A percentile compares a stretch with the other conserved stretches of the same genome.
Conservation (phyloP, 2,888 invertebrate species). For the Orthosia cruda region DNA sequence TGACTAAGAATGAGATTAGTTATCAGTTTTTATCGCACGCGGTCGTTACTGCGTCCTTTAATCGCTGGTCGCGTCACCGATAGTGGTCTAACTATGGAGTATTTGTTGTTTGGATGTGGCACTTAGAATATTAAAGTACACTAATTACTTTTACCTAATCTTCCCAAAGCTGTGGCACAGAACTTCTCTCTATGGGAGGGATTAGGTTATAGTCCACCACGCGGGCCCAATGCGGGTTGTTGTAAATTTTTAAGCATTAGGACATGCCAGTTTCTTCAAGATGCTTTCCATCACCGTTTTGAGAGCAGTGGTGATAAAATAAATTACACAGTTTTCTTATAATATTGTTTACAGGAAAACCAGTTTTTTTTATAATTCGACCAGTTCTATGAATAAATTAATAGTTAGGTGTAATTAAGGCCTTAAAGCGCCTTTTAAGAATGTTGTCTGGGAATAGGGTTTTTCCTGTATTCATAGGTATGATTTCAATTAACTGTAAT, state of each 20-base stretch:
- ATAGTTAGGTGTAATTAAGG: neutral
- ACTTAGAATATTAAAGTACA: slow-evolving; percentile 4
- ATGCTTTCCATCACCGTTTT: too few relatives aligned
- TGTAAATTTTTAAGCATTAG: too few relatives aligned
- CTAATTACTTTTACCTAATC: too few relatives aligned
- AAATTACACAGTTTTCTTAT: too few relatives aligned
- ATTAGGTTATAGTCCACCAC: too few relatives aligned
- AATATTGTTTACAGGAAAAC: neutral
- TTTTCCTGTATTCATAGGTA: neutral
- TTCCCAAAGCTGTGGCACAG: too few relatives aligned
- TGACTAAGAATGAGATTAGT: slow-evolving; percentile 87
- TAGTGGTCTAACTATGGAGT: slow-evolving; percentile 77
- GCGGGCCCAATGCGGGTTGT: too few relatives aligned
- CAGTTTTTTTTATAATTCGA: neutral
- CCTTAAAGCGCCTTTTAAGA: neutral
- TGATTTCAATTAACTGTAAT: neutral
- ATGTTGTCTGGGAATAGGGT: neutral
- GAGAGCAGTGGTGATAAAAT: too few relatives aligned
- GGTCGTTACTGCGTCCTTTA: slow-evolving; percentile 89
- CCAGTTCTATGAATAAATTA: slow-evolving; percentile 9
- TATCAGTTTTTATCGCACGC: slow-evolving; percentile 88
- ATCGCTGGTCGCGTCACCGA: slow-evolving; percentile 88
- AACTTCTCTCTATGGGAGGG: too few relatives aligned
- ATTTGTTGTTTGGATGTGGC: slow-evolving; percentile 79
- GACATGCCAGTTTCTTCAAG: too few relatives aligned